Evolutionary conservation across 2,797 vertebrate species (phyloP).

Genomic region (Muraenolepis orangiensis): DNA sequence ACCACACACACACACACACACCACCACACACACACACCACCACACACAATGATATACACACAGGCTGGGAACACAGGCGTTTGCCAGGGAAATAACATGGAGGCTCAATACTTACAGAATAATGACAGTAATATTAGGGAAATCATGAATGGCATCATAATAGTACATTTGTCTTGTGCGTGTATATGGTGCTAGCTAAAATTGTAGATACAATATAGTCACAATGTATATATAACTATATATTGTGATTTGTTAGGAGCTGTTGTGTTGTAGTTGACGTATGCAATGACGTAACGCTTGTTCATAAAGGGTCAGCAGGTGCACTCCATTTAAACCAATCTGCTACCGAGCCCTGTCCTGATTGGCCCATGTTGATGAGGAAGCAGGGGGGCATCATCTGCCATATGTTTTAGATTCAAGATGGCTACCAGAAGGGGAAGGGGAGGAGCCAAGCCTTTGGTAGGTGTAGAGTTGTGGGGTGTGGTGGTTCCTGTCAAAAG

Average conservation of each 20-base stretch:
- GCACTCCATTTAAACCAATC: background rate
- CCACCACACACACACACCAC: conserved; percentile 1
- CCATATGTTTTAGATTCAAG: no score
- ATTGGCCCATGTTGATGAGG: no score
- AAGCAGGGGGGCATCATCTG: no score
- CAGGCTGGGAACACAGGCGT: no score
- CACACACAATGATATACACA: background rate
- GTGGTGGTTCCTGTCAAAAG: no score
- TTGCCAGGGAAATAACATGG: background rate
- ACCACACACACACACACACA: background rate
- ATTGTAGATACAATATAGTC: background rate
- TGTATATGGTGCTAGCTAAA: background rate
- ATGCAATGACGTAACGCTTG: background rate
- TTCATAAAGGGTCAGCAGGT: background rate
- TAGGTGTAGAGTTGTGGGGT: no score
- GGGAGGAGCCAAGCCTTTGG: no score
- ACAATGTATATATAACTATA: background rate
- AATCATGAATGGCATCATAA: background rate
- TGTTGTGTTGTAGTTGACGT: background rate
- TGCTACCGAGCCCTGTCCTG: background rate
- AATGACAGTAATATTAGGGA: background rate
- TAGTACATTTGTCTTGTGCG: background rate
- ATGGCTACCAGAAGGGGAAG: no score
- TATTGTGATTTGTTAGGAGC: background rate
- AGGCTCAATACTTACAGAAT: no score